Conservation (phyloP, 2,113 vertebrate species). For the Poeciliopsis retropinna region DNA sequence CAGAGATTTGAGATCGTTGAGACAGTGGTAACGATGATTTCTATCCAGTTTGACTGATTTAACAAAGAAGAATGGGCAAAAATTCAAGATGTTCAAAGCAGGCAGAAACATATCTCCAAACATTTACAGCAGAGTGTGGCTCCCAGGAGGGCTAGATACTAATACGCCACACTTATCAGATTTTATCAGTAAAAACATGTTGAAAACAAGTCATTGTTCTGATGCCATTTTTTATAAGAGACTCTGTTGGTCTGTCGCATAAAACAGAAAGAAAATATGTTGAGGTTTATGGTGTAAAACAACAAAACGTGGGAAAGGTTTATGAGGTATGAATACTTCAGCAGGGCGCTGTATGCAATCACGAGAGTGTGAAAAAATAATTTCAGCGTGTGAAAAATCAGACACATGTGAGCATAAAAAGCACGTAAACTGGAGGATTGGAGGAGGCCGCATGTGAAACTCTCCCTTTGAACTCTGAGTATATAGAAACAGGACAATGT, state of each 20-base stretch:
- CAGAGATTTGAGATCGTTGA: too few species aligned
- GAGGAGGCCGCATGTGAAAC: constrained; percentile 79
- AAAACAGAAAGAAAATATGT: background rate
- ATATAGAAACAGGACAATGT: constrained; percentile 84
- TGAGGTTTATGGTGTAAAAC: background rate
- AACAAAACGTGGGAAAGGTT: background rate
- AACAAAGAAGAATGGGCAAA: too few species aligned
- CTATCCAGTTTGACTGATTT: background rate
- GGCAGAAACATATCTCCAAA: background rate
- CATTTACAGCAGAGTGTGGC: background rate
- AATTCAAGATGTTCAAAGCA: background rate
- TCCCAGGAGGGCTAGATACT: background rate
- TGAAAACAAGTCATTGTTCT: background rate
- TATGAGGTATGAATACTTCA: background rate
- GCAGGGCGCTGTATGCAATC: background rate
- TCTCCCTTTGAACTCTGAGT: constrained; percentile 83
- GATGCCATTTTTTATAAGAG: background rate
- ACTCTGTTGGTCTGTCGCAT: background rate
- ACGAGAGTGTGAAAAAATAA: constrained; percentile 8
- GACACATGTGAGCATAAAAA: constrained; percentile 70
- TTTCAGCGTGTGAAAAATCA: constrained; percentile 34
- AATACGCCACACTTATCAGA: background rate
- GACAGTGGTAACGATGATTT: background rate
- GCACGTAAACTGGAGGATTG: constrained; percentile 78
- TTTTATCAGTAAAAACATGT: background rate